Conservation (phyloP, 2,888 invertebrate genomes). For the Dorcus parallelipipedus region DNA sequence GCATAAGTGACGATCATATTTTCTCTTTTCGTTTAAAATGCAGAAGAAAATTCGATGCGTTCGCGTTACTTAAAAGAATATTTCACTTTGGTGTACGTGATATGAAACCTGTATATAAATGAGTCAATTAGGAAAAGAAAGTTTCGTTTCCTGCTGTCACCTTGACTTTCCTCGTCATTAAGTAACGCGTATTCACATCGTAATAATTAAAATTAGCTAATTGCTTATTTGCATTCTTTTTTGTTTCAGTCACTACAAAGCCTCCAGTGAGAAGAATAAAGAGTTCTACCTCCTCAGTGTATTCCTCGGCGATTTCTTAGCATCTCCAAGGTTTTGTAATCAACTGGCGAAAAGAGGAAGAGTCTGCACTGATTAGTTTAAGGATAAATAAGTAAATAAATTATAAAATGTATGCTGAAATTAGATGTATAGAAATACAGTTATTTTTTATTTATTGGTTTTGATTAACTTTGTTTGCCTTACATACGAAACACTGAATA, state of each 20-base stretch:
- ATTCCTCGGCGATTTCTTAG: slow-evolving; percentile 81
- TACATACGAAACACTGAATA: too few relatives aligned
- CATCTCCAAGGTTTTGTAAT: slow-evolving; percentile 75
- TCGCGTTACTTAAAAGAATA: too few relatives aligned
- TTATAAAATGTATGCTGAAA: background rate
- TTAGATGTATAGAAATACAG: background rate
- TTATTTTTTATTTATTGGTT: background rate
- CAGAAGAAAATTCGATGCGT: too few relatives aligned
- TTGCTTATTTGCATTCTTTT: background rate
- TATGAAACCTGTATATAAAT: background rate
- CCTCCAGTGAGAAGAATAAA: slow-evolving; percentile 69
- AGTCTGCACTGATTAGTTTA: slow-evolving; percentile 33
- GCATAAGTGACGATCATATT: too few relatives aligned
- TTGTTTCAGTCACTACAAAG: slow-evolving; percentile 71
- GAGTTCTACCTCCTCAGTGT: slow-evolving; percentile 82
- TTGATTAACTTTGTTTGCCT: background rate
- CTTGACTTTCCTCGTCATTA: background rate
- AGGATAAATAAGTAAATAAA: background rate
- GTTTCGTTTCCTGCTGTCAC: background rate
- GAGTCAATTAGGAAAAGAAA: background rate
- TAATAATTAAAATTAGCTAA: slow-evolving; percentile 1
- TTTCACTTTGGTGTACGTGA: too few relatives aligned
- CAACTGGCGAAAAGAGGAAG: slow-evolving; percentile 70
- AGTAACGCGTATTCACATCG: too few relatives aligned
- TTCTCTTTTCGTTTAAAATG: too few relatives aligned